Conservation (phyloP, 1,140 invertebrate species). For the Drosophila kurseongensis region DNA sequence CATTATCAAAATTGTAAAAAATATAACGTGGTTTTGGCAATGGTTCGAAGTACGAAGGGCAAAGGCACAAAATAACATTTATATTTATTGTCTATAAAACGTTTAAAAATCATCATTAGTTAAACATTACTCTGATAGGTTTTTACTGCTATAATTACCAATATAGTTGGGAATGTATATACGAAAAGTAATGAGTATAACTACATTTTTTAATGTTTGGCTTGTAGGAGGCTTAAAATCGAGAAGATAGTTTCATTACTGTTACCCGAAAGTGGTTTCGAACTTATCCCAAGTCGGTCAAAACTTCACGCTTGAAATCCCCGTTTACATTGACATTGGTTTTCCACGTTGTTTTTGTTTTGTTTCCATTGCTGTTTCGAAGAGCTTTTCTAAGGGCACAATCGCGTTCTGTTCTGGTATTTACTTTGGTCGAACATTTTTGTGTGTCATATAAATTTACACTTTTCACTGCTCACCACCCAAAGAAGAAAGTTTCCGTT, state of each 20-base stretch:
- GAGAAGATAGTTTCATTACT: too few relatives aligned
- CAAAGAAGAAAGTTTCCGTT: constrained; percentile 72
- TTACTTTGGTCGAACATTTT: constrained; percentile 48
- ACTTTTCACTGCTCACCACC: constrained; percentile 44
- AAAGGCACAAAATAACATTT: too few relatives aligned
- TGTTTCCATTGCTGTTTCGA: constrained; percentile 14
- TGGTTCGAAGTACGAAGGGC: too few relatives aligned
- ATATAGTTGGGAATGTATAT: too few relatives aligned
- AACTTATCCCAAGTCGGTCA: constrained; percentile 2
- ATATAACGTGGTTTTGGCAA: too few relatives aligned
- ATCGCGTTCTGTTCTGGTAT: constrained; percentile 7
- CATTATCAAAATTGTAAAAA: neutral
- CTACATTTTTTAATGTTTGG: too few relatives aligned
- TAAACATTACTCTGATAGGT: too few relatives aligned
- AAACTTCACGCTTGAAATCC: constrained; percentile 11
- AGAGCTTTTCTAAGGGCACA: neutral
- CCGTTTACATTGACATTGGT: constrained; percentile 47
- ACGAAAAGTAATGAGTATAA: neutral
- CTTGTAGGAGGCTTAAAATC: too few relatives aligned
- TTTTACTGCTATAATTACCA: too few relatives aligned
- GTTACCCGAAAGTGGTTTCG: neutral
- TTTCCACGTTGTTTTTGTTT: constrained; percentile 31
- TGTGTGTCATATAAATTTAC: constrained; percentile 79
- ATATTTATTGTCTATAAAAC: too few relatives aligned
- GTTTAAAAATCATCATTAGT: too few relatives aligned